Base-by-base conservation (phyloP, 2,888 invertebrate species). In the Leptopilina syphax region DNA sequence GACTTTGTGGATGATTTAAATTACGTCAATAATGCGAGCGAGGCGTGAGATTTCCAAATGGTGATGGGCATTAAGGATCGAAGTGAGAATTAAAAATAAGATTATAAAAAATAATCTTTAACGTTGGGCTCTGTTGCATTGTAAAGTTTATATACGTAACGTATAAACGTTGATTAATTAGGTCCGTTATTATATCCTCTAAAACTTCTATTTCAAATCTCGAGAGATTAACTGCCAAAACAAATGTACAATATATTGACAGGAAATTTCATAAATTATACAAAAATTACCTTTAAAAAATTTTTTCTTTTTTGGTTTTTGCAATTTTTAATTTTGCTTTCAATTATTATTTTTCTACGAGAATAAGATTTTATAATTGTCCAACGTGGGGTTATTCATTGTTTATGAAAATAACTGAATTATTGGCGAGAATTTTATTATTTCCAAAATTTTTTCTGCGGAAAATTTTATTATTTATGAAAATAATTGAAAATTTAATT, bases 71-170 rank as follows among this genome's bases (percentile, higher is more conserved):
- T 77, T 77, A 77, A 9, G 12, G 12, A 67, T 78, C 67, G 47
- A 78, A 50, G 67, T 27, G 18, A 57, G 67, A 60, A 50, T 67
- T 47, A 78, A 50, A 34, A 76, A 10, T 50, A 50, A 10, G 50
- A 50, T 50, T 12, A 41, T 13, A 18, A 67, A 18, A 50, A 66
- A 65, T 73, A 79, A 79, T 68, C 79, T 79, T 83, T 79, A 83
- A 85, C 79, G 87, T 89, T 87, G 86, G 86, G 85, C 88, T 89
- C 88, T 87, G 89, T 89, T 89, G 87, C 85, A 87, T 89, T 90
- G 89, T 89, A 90, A 90, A 89, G 88, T 90, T 90, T 89, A 88
- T 89, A 87, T 73, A 81, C 65, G 83, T 82, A 81, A 1, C 67
- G 77, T 83, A 83, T 81, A 85, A 82, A 85, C 88, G 90, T 90